Base-by-base conservation (phyloP, 2,888 invertebrate genomes). In the Cheilosia vernalis region DNA sequence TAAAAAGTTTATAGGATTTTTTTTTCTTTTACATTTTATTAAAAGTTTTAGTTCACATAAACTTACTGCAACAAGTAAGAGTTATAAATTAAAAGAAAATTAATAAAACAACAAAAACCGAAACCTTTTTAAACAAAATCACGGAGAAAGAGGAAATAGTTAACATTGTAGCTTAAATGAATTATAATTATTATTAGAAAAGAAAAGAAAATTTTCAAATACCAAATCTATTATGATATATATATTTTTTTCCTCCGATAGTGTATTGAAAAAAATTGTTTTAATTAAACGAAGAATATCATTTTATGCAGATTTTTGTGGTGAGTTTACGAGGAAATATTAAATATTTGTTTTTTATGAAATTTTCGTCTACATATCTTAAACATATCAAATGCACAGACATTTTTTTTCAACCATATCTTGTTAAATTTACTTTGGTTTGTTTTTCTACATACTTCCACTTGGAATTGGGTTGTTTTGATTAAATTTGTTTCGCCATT, bases 161-260 rank as follows among this genome's bases (percentile, higher is more conserved):
- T 87, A 87, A 87, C 87, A 87, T 84, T 87, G 87, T 87, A 87
- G 87, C 47, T 77, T 87, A 87, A 87, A 82, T 51, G 74, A 61
- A 79, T 60, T 66, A 56, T n/a, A n/a, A n/a, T 37, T 42, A 49
- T 44, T 67, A 74, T 37, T 30, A 60, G 63, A 78, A 73, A 51
- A 67, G 66, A 69, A 51, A 42, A 60, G 60, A 58, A 63, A 47
- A 37, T 37, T 60, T 15, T 42, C 51, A 51, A 73, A 66, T 66
- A 74, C 67, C 27, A 78, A 77, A 47, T 44, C 60, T 73, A 55
- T 61, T 30, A 49, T 69, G n/a, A 66, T 21, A 69, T 69, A 44
- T 55, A 15, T n/a, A n/a, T 37, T 33, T 19, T 76, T 56, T 66
- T 85, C 66, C 74, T 85, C 76, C 70, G 66, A 70, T 24, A 47